A percentile compares a stretch with the other conserved stretches of the same genome.
phyloP scores from a whole-genome alignment of 2,888 invertebrate species.

The Acrobasis repandana region DNA sequence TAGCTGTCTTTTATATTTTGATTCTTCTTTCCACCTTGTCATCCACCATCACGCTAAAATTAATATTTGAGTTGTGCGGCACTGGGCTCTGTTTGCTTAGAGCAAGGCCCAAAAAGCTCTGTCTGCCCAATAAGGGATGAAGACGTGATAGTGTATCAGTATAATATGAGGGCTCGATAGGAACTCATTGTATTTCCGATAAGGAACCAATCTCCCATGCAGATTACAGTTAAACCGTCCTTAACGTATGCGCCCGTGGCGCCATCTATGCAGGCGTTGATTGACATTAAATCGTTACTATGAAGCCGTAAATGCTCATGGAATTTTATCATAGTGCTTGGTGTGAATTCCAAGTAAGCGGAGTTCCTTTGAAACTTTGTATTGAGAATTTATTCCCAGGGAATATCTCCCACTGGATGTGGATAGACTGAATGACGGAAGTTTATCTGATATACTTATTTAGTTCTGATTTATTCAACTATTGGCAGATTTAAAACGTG shows the following conservation, averaged over 20 bases:
- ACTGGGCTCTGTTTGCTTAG: no score
- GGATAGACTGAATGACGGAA: conserved; percentile 12
- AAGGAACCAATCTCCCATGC: background rate
- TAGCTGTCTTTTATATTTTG: no score
- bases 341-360: conserved; percentile 19
- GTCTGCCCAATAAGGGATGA: no score
- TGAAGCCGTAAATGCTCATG: conserved; percentile 16
- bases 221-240: conserved; percentile 6
- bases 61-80: no score
- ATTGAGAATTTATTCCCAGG: conserved; percentile 9
- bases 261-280: conserved; percentile 10
- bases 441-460: conserved; percentile 3
- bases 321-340: conserved; percentile 15
- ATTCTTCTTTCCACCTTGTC: no score
- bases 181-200: background rate
- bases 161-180: no score
- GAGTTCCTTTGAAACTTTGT: conserved; percentile 15
- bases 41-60: no score
- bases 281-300: conserved; percentile 20
- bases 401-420: background rate
- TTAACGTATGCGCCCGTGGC: background rate
- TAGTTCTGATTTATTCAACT: no score
- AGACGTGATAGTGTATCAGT: no score
- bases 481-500: no score
- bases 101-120: no score